Percentiles rank a stretch among this genome's conserved stretches.
Conservation (phyloP, 2,113 vertebrate genomes). For the Salvator merianae region DNA sequence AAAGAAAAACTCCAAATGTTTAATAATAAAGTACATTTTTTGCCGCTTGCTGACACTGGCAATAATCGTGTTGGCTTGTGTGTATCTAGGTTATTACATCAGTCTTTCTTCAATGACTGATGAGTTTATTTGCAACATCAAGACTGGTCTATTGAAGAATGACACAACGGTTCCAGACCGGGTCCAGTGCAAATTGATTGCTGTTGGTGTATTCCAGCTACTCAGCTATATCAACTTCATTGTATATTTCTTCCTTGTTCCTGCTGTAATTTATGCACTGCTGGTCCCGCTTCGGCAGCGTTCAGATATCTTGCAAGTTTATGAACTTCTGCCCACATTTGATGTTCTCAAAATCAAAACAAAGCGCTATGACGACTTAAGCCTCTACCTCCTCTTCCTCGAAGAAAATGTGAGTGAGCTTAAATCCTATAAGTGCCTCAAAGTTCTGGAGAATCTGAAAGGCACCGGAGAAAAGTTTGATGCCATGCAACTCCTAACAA, state of each 20-base stretch:
- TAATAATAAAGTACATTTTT: constrained; percentile 85
- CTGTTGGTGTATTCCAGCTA: constrained; percentile 90
- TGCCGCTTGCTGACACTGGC: constrained; percentile 84
- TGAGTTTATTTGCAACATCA: constrained; percentile 90
- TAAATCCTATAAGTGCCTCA: constrained; percentile 93
- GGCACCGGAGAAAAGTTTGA: constrained; percentile 81
- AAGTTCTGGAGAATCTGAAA: constrained; percentile 90
- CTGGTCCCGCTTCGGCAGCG: constrained; percentile 81
- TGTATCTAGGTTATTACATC: constrained; percentile 91
- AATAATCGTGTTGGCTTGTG: constrained; percentile 80
- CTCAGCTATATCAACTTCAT: constrained; percentile 90
- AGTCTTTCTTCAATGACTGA: constrained; percentile 86
- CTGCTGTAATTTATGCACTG: constrained; percentile 80
- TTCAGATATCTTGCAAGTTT: constrained; percentile 83
- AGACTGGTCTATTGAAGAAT: constrained; percentile 86
- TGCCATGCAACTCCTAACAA: constrained; percentile 84
- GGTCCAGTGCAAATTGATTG: constrained; percentile 92
- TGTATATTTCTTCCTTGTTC: constrained; percentile 82
- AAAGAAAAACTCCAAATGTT: constrained; percentile 77
- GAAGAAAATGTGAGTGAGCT: constrained; percentile 93
- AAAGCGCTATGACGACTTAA: constrained; percentile 87
- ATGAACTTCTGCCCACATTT: constrained; percentile 89
- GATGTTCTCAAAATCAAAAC: constrained; percentile 81
- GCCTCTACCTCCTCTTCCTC: constrained; percentile 92
- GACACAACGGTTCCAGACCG: constrained; percentile 78